A percentile compares a stretch with the other conserved stretches of the same genome.
phyloP scores from a whole-genome alignment of 2,113 vertebrate genomes.

The human (Homo sapiens) region GRCh38 chr14:36501501-36502000 shows the following conservation, averaged over 20 bases:
- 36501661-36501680: constrained; percentile 57
- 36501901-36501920: not conserved
- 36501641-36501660: constrained; percentile 73
- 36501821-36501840: constrained; percentile 18
- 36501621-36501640: constrained; percentile 61
- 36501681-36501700: constrained; percentile 63
- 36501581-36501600: constrained; percentile 60
- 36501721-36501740: constrained; percentile 60
- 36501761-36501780: constrained; percentile 23
- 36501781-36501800: constrained; percentile 50
- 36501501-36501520: constrained; percentile 50
- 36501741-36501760: constrained; percentile 48
- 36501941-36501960: not conserved
- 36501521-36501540: constrained; percentile 59
- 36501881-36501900: not conserved
- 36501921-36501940: not conserved
- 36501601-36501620: constrained; percentile 67
- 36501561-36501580: constrained; percentile 53
- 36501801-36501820: constrained; percentile 55
- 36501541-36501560: constrained; percentile 52
- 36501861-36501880: constrained; percentile 50
- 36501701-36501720: constrained; percentile 61
- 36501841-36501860: constrained; percentile 7
- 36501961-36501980: not conserved
- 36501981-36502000: not conserved